phyloP scores from a whole-genome alignment of 2,888 invertebrate species.

The Cinara cedri region DNA sequence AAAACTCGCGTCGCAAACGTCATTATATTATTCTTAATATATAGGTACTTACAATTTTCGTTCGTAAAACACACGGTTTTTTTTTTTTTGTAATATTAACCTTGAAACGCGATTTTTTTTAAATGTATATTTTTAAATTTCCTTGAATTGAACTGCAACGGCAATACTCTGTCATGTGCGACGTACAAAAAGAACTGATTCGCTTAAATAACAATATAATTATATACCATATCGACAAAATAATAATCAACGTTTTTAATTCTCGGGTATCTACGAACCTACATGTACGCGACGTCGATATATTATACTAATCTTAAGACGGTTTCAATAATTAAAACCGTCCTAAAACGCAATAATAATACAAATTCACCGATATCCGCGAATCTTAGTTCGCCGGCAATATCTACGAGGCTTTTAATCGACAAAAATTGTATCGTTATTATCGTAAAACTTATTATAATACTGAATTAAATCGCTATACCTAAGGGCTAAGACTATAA shows the following conservation, averaged over 20 bases:
- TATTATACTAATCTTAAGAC: not conserved
- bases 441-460: too few relatives aligned
- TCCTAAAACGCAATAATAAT: conserved; percentile 9
- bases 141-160: conserved; percentile 26
- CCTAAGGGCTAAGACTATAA: too few relatives aligned
- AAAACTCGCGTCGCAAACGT: too few relatives aligned
- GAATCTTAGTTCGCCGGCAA: too few relatives aligned
- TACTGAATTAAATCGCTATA: too few relatives aligned
- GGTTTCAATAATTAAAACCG: conserved; percentile 13
- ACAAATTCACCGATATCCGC: too few relatives aligned
- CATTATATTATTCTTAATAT: too few relatives aligned
- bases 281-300: too few relatives aligned
- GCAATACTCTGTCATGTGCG: not conserved
- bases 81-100: not conserved
- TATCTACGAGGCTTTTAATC: too few relatives aligned
- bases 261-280: not conserved
- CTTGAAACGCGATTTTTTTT: conserved; percentile 6
- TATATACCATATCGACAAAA: not conserved
- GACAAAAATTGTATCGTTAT: too few relatives aligned
- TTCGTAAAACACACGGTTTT: not conserved
- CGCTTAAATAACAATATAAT: conserved; percentile 23
- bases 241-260: conserved; percentile 22
- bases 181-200: conserved; percentile 22
- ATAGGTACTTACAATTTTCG: too few relatives aligned
- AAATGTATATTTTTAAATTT: not conserved